Evolutionary conservation across 1,140 invertebrate species (phyloP), one percentile per base, ranked within the genome.

Genomic region (Diplogasteroides magnus): DNA sequence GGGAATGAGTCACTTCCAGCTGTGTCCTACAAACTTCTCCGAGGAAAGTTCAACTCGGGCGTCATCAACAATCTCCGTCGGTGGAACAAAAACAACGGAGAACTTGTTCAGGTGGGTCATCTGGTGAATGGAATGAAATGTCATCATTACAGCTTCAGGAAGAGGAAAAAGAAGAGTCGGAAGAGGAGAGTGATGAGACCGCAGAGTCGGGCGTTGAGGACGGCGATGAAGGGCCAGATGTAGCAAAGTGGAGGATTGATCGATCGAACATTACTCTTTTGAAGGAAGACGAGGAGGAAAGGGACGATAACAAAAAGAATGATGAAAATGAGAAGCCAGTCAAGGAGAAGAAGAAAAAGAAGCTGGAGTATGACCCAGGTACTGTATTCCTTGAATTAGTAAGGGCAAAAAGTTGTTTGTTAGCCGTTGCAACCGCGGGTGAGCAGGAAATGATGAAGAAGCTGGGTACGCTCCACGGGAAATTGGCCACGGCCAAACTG

Each of bases 381-480:
- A 48, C 37, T 48, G 37, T 11, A 48, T 48, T 48, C 6, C 6
- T 48, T 19, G 6, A 6, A 48, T 48, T 11, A 48, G 6, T 19
- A 48, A 11, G 6, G 37, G 19, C 37, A 6, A 11, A 48, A 19
- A 48, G 19, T 48, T 48, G 19, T 48, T 19, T 48, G 19, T 48
- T 11, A 48, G 6, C 37, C 6, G 37, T 11, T 11, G 19, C 37
- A 19, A 48, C 37, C 6, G 6, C 37, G 37, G 19, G 6, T 25
- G 28, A 71, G 59, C 15, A 48, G n/a, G 57, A 69, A 59, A 55
- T 70, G 37, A 31, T 70, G 2, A n/a, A 70, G 32, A 70, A 65
- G 27, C 29, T 73, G 23, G 72, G 72, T 60, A 73, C 64, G 27
- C 59, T 73, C 2, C 72, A 73, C 58, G 72, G 72, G 66, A 73